Evolutionary conservation across 2,888 invertebrate genomes (phyloP).

Genomic region (Thymelicus sylvestris): DNA sequence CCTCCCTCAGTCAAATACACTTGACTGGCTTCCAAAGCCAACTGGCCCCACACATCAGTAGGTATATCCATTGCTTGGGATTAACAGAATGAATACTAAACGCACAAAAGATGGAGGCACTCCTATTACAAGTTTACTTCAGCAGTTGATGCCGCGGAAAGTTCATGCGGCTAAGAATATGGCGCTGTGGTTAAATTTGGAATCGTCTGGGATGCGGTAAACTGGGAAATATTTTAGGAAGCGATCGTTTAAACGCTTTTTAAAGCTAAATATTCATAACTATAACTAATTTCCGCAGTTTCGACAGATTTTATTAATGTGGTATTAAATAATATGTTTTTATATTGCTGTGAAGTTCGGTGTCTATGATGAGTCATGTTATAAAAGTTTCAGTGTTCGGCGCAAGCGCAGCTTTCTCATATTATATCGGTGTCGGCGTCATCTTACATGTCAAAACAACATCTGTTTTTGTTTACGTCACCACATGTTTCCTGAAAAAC

Average conservation of each 20-base stretch:
- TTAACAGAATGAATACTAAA: conserved; percentile 53
- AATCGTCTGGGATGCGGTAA: conserved; percentile 71
- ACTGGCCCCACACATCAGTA: conserved; percentile 94
- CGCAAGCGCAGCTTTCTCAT: conserved; percentile 8
- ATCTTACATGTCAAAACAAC: conserved; percentile 11
- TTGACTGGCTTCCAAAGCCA: conserved; percentile 94
- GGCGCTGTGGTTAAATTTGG: conserved; percentile 81
- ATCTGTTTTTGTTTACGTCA: conserved; percentile 27
- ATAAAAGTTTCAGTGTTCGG: neutral
- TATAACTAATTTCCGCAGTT: neutral
- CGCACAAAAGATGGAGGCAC: conserved; percentile 51
- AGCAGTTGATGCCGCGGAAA: conserved; percentile 57
- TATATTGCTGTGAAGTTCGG: neutral
- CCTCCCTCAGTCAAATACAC: conserved; percentile 93
- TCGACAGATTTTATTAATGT: neutral
- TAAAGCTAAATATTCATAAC: conserved; percentile 33
- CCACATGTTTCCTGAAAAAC: neutral
- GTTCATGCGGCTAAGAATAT: conserved; percentile 62
- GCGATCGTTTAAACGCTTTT: conserved; percentile 48
- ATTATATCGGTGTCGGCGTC: conserved; percentile 12
- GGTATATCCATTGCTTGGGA: conserved; percentile 86
- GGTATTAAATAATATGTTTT: neutral
- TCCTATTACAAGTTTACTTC: conserved; percentile 58
- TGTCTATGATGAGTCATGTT: neutral
- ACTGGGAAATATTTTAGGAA: conserved; percentile 58